phyloP scores from a whole-genome alignment of 2,113 vertebrate species.

The Siniperca chuatsi region DNA sequence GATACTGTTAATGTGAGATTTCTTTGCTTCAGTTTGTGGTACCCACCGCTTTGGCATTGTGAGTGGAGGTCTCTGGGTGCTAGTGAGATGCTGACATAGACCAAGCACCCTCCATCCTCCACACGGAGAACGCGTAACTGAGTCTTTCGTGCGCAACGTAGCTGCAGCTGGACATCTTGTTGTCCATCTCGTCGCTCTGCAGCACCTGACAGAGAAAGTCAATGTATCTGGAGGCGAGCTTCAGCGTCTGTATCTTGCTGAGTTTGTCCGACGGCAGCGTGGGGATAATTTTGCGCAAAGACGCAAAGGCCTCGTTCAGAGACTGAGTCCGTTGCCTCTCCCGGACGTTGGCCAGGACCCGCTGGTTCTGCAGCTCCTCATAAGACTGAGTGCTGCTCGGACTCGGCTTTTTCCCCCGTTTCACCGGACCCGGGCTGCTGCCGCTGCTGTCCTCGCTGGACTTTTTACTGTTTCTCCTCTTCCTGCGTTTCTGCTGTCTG shows the following conservation, averaged over 20 bases:
- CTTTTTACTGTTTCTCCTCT: constrained; percentile 85
- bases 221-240: constrained; percentile 87
- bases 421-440: constrained; percentile 80
- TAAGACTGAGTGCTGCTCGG: constrained; percentile 84
- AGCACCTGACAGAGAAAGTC: constrained; percentile 89
- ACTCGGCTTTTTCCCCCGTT: constrained; percentile 83
- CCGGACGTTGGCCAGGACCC: constrained; percentile 87
- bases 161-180: constrained; percentile 89
- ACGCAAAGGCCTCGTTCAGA: constrained; percentile 88
- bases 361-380: constrained; percentile 89
- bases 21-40: constrained; percentile 7
- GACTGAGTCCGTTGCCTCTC: constrained; percentile 88
- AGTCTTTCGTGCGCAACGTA: constrained; percentile 89
- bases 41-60: constrained; percentile 82
- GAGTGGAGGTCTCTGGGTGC: constrained; percentile 48
- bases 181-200: constrained; percentile 90
- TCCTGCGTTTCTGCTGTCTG: constrained; percentile 81
- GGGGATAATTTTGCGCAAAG: constrained; percentile 88
- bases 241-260: constrained; percentile 89
- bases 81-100: constrained; percentile 89
- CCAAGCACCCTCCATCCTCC: constrained; percentile 90
- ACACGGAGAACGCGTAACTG: constrained; percentile 89
- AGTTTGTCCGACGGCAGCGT: constrained; percentile 89
- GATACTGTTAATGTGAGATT: rapidly evolving
- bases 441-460: constrained; percentile 81